Base-by-base conservation (phyloP, 2,113 vertebrate genomes). In the Serinus canaria region DNA sequence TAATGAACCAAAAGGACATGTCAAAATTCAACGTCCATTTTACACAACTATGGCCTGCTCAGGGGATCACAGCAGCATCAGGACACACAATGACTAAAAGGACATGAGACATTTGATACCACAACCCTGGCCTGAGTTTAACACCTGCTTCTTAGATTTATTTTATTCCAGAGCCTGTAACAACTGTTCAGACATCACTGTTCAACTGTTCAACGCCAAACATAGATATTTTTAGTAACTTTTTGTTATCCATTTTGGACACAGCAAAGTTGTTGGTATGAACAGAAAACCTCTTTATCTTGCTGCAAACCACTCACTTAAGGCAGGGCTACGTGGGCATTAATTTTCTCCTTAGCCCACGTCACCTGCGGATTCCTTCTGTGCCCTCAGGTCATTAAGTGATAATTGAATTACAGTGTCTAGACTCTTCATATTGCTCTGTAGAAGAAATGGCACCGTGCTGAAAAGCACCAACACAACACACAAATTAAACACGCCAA, bases 11-110 rank as follows among this genome's bases (percentile, higher is more conserved):
- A 25, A 53, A 46, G 15, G 7, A 21, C 37, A 33, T 56, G 24
- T 44, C 58, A 64, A 70, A 83, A 85, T 39, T 55, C 35, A 31
- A 0, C 15, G 14, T 41, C 9, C 21, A 46, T 46, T 4, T n/a
- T 12, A 27, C 7, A n/a, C 1, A 5, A 6, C 17, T 3, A 1
- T 2, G 3, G 5, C 24, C 9, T 68, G 56, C 56, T 15, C 6
- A 47, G 31, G 27, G 66, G 33, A 21, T 30, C 37, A 55, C 17
- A 4, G 46, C 59, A 55, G 74, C 75, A 87, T 44, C n/a, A 83
- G 53, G 55, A 89, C 60, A 75, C 39, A 44, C 30, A 21, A 30
- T 6, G 5, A 93, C 31, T 13, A 2, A 43, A 70, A 39, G 75
- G 68, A 92, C 30, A 4, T 1, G 37, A 73, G 33, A 35, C 2